Base-by-base conservation (phyloP, 1,140 invertebrate genomes). In the Lineus longissimus region DNA sequence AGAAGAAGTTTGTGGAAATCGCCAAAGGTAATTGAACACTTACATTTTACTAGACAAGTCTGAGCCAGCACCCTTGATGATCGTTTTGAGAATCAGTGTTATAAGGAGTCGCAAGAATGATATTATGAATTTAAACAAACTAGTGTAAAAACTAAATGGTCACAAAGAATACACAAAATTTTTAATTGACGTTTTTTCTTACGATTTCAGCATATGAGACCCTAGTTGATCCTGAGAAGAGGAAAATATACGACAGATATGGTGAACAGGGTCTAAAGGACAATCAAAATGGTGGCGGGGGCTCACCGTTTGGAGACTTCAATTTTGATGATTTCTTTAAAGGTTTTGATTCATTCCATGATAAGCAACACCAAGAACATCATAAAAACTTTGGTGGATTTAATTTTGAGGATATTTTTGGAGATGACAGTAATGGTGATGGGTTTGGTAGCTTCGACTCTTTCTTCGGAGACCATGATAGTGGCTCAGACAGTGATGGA, bases 221-320 rank as follows among this genome's bases (percentile, higher is more conserved):
- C 19, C 81, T 98, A 30, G 91, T 91, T 55, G 95, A 99, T 85
- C 91, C 95, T 22, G 87, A 86, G 1, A 98, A 98, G 83, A 85
- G 94, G 51, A 90, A 91, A 73, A 87, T 95, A 74, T 98, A 94
- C 85, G 95, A 98, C 79, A 89, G 89, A 23, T 96, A 89, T 86
- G 95, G 95, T 9, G 72, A 76, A 33, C 67, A 68, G 7, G 67
- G 61, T 29, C 60, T 63, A 11, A 56, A 66, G 9, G 43, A 54
- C 17, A 29, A 57, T 27, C 55, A 59, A 19, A 31, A 29, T 47
- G 70, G 70, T 23, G 65, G 65, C 45, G 59, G 64, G 1, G 71
- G 70, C 43, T n/a, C n/a, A n/a, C n/a, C n/a, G n/a, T 43, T 43
- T 9, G 23, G 27, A 19, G 59, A 71, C 27, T 76, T 77, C 61